These are phyloP conservation scores for Drosophila sturtevanti DNA, from an alignment of 1,140 invertebrate species.

Conservation along the genomic window DNA sequence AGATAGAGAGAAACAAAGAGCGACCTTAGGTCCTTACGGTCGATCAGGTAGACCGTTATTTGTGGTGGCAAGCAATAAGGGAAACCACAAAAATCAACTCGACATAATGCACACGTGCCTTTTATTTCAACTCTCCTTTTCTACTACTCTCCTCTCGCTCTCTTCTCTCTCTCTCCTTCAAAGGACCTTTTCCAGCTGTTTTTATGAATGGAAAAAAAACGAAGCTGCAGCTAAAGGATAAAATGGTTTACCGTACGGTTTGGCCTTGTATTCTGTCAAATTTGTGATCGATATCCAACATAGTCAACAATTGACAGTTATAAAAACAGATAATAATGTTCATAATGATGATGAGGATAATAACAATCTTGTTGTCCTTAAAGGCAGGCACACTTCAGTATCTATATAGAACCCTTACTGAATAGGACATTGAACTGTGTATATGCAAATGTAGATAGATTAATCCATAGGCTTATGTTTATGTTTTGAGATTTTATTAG, in stretches of 20 bases:
- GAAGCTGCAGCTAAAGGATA: background rate
- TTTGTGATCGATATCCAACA: conserved; percentile 54
- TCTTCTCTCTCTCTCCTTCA: background rate
- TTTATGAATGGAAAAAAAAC: conserved; percentile 45
- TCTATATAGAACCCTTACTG: background rate
- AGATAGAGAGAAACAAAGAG: background rate
- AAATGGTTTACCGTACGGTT: conserved; percentile 41
- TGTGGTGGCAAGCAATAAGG: background rate
- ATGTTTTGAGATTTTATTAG: too few relatives aligned
- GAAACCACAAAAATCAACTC: conserved; percentile 51
- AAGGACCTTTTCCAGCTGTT: conserved; percentile 48
- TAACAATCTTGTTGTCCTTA: conserved; percentile 16
- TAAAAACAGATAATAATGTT: conserved; percentile 75
- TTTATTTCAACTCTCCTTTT: background rate
- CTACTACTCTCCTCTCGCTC: background rate
- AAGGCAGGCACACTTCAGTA: conserved; percentile 30
- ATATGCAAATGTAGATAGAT: background rate
- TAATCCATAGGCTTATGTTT: background rate
- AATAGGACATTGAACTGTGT: background rate
- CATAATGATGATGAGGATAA: conserved; percentile 37
- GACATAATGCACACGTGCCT: conserved; percentile 51
- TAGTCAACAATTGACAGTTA: conserved; percentile 81
- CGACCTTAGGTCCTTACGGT: background rate
- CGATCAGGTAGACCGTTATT: conserved; percentile 39
- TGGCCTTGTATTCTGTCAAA: conserved; percentile 35